phyloP scores from a whole-genome alignment of 1,140 invertebrate species.

The Frieseomelitta varia region DNA sequence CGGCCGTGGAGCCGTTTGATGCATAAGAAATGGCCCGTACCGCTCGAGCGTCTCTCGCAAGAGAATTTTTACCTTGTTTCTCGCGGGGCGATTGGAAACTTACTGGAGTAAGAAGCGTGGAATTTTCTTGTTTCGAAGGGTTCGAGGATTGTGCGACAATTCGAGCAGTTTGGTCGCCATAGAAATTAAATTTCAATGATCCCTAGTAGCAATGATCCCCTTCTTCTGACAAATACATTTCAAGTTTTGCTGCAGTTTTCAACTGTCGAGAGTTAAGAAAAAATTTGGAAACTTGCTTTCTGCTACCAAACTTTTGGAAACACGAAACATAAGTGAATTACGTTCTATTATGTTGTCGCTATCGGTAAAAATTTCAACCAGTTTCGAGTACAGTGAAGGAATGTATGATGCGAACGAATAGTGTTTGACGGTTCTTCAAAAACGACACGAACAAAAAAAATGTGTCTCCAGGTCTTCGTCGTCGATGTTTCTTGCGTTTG shows the following conservation, averaged over 20 bases:
- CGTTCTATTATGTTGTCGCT: no score
- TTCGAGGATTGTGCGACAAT: background rate
- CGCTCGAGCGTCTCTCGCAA: background rate
- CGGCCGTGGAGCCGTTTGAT: constrained; percentile 18
- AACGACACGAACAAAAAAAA: background rate
- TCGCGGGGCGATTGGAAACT: background rate
- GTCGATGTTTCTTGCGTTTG: constrained; percentile 8
- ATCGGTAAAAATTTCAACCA: no score
- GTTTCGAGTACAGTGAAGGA: no score
- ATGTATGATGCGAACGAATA: background rate
- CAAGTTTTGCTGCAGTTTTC: no score
- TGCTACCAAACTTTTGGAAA: no score
- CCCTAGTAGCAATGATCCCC: no score
- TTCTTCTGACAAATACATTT: no score
- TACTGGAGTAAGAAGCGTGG: background rate
- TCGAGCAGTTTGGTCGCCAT: no score
- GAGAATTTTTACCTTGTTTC: background rate
- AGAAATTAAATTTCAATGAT: no score
- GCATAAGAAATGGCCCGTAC: background rate
- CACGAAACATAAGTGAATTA: no score
- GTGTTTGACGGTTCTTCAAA: background rate
- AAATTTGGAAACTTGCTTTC: no score
- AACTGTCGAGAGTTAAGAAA: no score
- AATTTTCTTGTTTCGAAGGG: background rate
- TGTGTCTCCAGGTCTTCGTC: background rate